These are phyloP conservation scores for Agriopis aurantiaria DNA, from an alignment of 2,888 invertebrate species.

Conservation along the genomic window DNA sequence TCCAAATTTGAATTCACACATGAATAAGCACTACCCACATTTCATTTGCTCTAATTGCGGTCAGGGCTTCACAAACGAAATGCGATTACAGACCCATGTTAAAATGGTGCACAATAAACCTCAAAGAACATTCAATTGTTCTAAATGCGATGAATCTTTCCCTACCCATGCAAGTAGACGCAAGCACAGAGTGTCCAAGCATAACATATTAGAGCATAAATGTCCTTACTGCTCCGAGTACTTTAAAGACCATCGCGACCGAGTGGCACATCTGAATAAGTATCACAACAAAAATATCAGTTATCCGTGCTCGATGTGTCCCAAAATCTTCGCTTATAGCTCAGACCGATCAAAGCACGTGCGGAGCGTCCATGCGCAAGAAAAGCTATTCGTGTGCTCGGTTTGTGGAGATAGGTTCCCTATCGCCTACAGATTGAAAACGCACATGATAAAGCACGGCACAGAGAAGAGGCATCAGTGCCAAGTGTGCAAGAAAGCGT, in stretches of 20 bases:
- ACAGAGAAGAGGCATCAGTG: slow-evolving; percentile 65
- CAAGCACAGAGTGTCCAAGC: slow-evolving; percentile 62
- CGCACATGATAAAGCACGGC: slow-evolving; percentile 60
- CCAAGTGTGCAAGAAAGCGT: slow-evolving; percentile 61
- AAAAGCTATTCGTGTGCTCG: neutral
- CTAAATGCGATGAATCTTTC: slow-evolving; percentile 63
- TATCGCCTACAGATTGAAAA: slow-evolving; percentile 9
- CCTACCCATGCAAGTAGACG: slow-evolving; percentile 52
- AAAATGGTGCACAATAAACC: neutral
- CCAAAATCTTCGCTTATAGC: slow-evolving; percentile 19
- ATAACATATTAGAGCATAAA: slow-evolving; percentile 54
- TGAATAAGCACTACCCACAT: slow-evolving; percentile 65
- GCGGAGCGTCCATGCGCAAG: neutral
- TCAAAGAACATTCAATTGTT: neutral
- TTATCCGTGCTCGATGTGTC: slow-evolving; percentile 34
- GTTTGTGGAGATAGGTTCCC: slow-evolving; percentile 10
- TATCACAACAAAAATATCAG: slow-evolving; percentile 28
- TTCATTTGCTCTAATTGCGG: slow-evolving; percentile 61
- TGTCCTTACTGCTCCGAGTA: slow-evolving; percentile 40
- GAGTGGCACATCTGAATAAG: slow-evolving; percentile 32
- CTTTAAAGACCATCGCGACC: slow-evolving; percentile 24
- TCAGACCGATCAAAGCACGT: neutral
- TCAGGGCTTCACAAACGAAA: slow-evolving; percentile 12
- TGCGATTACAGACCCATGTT: neutral
- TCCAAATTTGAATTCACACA: slow-evolving; percentile 54